A percentile compares a stretch with the other conserved stretches of the same genome.
phyloP scores from a whole-genome alignment of 2,113 vertebrate genomes.

The Podarcis cretensis region DNA sequence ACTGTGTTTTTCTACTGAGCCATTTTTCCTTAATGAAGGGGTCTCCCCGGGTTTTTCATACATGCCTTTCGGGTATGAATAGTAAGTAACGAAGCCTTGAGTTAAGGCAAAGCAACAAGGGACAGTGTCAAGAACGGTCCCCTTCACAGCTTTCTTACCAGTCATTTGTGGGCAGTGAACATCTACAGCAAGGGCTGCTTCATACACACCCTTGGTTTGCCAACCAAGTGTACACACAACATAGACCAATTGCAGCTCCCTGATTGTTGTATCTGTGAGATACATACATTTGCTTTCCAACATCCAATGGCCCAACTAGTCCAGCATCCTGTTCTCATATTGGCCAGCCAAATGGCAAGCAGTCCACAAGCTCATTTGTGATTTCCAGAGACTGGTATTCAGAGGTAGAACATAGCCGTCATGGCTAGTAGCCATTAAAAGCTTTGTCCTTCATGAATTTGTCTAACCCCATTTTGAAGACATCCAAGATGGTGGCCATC shows the following conservation, averaged over 20 bases:
- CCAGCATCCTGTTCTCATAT: no score
- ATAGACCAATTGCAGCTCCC: background rate
- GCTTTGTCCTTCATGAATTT: no score
- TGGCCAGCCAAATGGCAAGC: no score
- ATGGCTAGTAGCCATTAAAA: no score
- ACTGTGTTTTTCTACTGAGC: background rate
- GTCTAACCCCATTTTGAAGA: no score
- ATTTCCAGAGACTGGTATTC: no score
- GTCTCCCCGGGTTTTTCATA: background rate
- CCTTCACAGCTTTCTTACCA: background rate
- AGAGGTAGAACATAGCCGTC: no score
- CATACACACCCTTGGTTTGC: background rate
- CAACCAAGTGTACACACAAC: background rate
- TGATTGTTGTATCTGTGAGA: background rate
- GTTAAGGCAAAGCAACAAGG: no score
- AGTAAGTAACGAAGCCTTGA: background rate
- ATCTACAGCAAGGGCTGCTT: background rate
- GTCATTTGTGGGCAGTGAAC: background rate
- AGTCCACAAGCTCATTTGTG: no score
- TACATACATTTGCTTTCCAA: background rate
- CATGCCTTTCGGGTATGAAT: background rate
- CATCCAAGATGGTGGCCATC: no score
- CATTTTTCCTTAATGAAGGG: background rate
- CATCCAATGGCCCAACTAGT: no score
- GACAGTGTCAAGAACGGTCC: no score